Conservation (phyloP, 2,888 invertebrate genomes). For the Thereva unica region DNA sequence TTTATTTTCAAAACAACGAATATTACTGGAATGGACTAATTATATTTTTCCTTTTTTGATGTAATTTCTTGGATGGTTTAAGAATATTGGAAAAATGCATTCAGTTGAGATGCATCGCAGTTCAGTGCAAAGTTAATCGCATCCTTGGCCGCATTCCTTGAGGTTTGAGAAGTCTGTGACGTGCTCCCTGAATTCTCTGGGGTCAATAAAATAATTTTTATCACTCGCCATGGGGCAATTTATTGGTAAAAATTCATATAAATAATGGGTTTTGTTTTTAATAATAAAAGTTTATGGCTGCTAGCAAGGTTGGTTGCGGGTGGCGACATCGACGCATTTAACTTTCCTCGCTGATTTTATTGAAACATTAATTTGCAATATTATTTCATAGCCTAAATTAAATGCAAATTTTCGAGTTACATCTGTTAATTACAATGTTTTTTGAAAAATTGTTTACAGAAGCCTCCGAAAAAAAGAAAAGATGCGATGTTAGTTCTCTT, state of each 20-base stretch:
- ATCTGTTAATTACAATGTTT: too few relatives aligned
- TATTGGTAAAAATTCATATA: constrained; percentile 12
- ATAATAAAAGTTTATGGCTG: constrained; percentile 6
- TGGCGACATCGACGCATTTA: constrained; percentile 22
- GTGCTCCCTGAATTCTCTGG: constrained; percentile 13
- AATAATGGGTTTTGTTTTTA: constrained; percentile 19
- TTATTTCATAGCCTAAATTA: too few relatives aligned
- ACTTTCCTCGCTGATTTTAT: background rate
- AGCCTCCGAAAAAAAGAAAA: too few relatives aligned
- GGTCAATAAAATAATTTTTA: constrained; percentile 25
- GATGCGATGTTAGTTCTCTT: too few relatives aligned
- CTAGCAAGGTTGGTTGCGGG: constrained; percentile 17
- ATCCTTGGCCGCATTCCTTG: constrained; percentile 31
- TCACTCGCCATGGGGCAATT: constrained; percentile 12
- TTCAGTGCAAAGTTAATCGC: background rate
- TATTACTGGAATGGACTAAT: too few relatives aligned
- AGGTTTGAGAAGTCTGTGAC: constrained; percentile 8
- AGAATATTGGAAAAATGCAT: background rate
- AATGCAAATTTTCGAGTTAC: too few relatives aligned
- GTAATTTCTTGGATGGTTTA: background rate
- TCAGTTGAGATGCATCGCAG: constrained; percentile 6
- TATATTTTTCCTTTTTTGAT: too few relatives aligned
- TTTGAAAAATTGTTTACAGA: too few relatives aligned
- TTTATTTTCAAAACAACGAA: too few relatives aligned
- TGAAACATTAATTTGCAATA: background rate